Conservation (phyloP, 1,140 invertebrate genomes). For the Dryas iulia region DNA sequence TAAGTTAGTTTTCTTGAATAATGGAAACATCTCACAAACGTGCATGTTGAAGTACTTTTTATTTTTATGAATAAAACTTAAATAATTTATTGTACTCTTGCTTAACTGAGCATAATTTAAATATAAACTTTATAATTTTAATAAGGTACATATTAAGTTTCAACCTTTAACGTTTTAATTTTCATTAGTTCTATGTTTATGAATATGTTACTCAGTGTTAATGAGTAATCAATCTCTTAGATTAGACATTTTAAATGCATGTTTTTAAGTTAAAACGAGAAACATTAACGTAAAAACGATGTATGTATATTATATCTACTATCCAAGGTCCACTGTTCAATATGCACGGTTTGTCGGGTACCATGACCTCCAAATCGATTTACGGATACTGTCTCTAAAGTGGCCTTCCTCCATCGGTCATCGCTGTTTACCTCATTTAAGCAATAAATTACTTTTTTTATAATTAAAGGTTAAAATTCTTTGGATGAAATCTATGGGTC, state of each 20-base stretch:
- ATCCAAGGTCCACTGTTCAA: conserved; percentile 7
- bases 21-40: neutral
- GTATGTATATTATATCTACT: neutral
- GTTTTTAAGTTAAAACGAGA: neutral
- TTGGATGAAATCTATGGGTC: neutral
- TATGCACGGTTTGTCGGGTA: conserved; percentile 6
- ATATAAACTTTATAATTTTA: too few relatives aligned
- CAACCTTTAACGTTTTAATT: too few relatives aligned
- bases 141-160: too few relatives aligned
- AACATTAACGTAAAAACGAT: neutral
- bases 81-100: too few relatives aligned
- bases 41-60: too few relatives aligned
- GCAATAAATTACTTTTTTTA: neutral
- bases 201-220: too few relatives aligned
- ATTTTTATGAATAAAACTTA: too few relatives aligned
- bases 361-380: conserved; percentile 18
- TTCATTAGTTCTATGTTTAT: too few relatives aligned
- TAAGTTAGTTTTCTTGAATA: neutral
- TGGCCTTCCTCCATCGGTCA: conserved; percentile 25
- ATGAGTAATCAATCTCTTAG: too few relatives aligned
- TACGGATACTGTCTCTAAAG: conserved; percentile 16
- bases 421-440: conserved; percentile 21
- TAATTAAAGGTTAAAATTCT: neutral
- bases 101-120: too few relatives aligned
- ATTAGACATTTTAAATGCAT: neutral